These are phyloP conservation scores for Lithodes maja DNA, from an alignment of 2,888 invertebrate genomes.

Conservation along the genomic window DNA sequence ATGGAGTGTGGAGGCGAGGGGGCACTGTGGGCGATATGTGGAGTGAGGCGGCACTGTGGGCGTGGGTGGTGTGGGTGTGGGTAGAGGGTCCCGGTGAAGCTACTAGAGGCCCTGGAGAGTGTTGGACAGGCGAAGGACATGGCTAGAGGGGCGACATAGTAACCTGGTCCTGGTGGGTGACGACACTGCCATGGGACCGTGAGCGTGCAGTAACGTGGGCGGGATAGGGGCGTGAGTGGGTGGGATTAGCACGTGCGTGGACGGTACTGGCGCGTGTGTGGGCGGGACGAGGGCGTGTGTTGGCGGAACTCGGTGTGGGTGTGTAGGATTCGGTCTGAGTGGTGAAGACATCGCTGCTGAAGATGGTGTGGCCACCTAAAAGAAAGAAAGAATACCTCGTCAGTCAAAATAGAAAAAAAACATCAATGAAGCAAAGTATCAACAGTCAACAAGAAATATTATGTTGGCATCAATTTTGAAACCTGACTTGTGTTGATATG, in stretches of 20 bases:
- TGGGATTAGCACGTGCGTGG: not conserved
- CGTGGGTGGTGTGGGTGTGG: not conserved
- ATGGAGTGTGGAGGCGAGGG: slow-evolving; percentile 27
- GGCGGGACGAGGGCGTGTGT: not conserved
- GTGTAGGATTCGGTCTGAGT: not conserved
- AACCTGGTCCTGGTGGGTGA: not conserved
- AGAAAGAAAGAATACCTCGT: not conserved
- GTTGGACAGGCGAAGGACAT: not conserved
- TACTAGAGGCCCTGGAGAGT: too few species aligned
- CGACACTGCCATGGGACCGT: too few species aligned
- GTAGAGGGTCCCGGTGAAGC: not conserved
- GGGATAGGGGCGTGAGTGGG: not conserved
- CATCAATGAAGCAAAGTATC: not conserved
- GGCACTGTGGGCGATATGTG: not conserved
- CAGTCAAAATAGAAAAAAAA: not conserved
- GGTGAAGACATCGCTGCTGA: slow-evolving; percentile 45
- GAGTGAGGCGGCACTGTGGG: not conserved
- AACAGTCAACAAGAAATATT: not conserved
- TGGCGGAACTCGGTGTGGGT: not conserved
- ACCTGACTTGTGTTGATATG: too few species aligned
- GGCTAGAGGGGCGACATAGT: not conserved
- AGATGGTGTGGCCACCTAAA: slow-evolving; percentile 41
- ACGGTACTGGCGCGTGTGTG: not conserved
- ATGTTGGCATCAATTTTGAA: not conserved
- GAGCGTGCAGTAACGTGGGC: not conserved